Base-by-base conservation (phyloP, 2,113 vertebrate genomes). In the Cacatua alba region DNA sequence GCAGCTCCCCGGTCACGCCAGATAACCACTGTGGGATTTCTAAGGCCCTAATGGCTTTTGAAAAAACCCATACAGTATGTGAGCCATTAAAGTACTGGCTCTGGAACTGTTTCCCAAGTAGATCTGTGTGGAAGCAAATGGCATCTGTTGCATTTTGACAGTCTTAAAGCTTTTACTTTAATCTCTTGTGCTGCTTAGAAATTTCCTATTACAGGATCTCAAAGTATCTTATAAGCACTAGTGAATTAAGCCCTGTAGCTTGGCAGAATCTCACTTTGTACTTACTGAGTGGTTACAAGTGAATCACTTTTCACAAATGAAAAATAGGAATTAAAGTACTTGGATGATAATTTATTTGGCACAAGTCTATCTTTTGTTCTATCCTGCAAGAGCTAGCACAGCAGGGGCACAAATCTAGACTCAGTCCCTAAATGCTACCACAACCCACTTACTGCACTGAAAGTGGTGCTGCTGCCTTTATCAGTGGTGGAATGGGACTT, bases 1-100 rank as follows among this genome's bases (percentile, higher is more conserved):
- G 37, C 29, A 43, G 33, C 53, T 96, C 79, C 78, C 60, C 51
- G 67, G 53, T 67, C 41, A 24, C 20, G 69, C 16, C n/a, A 88
- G 93, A 90, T 74, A 94, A 93, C 80, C 71, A 70, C 17, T 15
- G 7, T 35, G 91, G 86, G 86, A 60, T 89, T 97, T 89, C 35
- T 62, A 33, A 86, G 55, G 83, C 60, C 53, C 17, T 92, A 68
- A 93, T 78, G 88, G 83, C 69, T 95, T 91, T 95, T 88, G 86
- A 78, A 84, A 86, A 88, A 79, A 33, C 52, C 33, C 57, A 5
- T 33, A 17, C 10, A 17, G 19, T 6, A 7, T 51, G 60, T 75
- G 78, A 89, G 33, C 95, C 69, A 63, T 91, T 81, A 52, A 84
- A 55, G 70, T 60, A 52, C 63, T 83, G 86, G 35, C 89, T 86